Base-by-base conservation (phyloP, 2,888 invertebrate genomes). In the Epinotia brunnichana region DNA sequence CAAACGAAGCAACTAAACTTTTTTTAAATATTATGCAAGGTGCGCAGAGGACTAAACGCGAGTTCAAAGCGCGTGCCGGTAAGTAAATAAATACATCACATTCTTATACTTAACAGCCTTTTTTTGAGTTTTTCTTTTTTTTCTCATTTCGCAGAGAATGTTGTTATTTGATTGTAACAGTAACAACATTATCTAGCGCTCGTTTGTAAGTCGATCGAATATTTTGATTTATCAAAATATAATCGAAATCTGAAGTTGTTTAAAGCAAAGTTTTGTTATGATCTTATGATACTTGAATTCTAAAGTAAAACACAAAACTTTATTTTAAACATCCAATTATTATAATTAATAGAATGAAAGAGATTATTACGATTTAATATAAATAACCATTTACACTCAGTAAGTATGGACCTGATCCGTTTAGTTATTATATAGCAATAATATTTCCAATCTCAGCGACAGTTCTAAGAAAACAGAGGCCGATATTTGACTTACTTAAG, bases 41-140 rank as follows among this genome's bases (percentile, higher is more conserved):
- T 3, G 54, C 66, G 39, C 56, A 44, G 44, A 62, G 29, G 61
- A 69, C 19, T n/a, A 2, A 53, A 72, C 70, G 76, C 77, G 78
- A 80, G 83, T 87, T 87, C 87, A 74, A 85, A 84, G 85, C 86
- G 89, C 89, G 82, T 82, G 90, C 90, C 90, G 86, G 85, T 86
- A 83, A 80, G 80, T 85, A 82, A 79, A 83, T 85, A 85, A 85
- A 87, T 88, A 90, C 79, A 90, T 91, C 90, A 91, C 90, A 90
- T 81, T 82, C 80, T 84, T 84, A 85, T 85, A 80, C 82, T 80
- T 84, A 86, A 90, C 90, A 91, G 90, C 90, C 91, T 90, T 91
- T 89, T 90, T 88, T 87, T 87, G 81, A 81, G 80, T 84, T 86
- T 88, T 87, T 85, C 84, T 82, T 79, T 78, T 78, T 80, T 81